Base-by-base conservation (phyloP, 2,113 vertebrate genomes). In the Ctenomys sociabilis region DNA sequence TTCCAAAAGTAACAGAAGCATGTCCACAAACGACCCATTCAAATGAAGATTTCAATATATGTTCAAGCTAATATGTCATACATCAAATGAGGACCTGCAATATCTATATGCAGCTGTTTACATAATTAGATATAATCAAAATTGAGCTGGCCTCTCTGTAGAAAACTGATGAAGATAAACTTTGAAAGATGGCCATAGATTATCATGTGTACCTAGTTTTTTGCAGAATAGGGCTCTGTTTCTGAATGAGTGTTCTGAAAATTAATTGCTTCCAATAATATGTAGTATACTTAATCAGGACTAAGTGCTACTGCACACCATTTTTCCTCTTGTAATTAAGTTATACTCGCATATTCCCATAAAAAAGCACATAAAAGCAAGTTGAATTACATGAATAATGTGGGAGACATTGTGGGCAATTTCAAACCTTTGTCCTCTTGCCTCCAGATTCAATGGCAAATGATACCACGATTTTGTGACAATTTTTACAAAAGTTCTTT, bases 201-300 rank as follows among this genome's bases (percentile, higher is more conserved):
- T 54, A 37, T n/a, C 54, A 3, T 10, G 22, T 35, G 78, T 0
- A 43, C 5, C 11, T 9, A 30, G 14, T 66, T 40, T 57, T 86
- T 78, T 85, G 22, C 7, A 90, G 63, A 88, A 66, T 5, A 82
- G 6, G 73, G n/a, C 7, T 94, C 91, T 91, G 17, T 92, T 93
- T 94, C 68, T 89, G 61, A 66, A 94, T 61, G 21, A 5, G 24
- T 45, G 54, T 54, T 9, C 7, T 52, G 10, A 93, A 85, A 57
- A 88, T n/a, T 57, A 86, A 90, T 43, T 93, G 52, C 17, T 70
- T 40, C 43, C 59, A 81, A 54, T 0, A 32, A 5, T 82, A 61
- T 59, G 30, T 59, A n/a, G 13, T 66, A 9, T 57, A 49, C 64
- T 83, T 35, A 82, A n/a, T n/a, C 37, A 32, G 3, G 72, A 11